Base-by-base conservation (phyloP, 2,888 invertebrate genomes). In the Andrena trimmerana region DNA sequence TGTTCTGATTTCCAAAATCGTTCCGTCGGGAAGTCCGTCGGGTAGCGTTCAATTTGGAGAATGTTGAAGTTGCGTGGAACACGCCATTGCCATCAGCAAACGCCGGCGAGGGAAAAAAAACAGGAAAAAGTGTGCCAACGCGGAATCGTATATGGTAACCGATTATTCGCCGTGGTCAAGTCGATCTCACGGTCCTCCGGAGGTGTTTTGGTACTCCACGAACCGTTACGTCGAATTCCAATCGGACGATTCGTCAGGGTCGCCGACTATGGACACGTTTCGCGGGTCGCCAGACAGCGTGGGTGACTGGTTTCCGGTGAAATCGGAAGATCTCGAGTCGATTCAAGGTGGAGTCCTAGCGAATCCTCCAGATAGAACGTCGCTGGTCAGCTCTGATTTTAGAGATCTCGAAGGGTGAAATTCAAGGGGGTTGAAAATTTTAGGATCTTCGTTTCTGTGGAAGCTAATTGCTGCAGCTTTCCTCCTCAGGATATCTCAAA, bases 211-310 rank as follows among this genome's bases (percentile, higher is more conserved):
- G 86, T 88, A 75, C 81, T 68, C 74, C 54, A 57, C 48, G 78
- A 74, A 90, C 90, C 90, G 90, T 91, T 91, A 91, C 79, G 52
- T 85, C 78, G 85, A 87, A 91, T 90, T 88, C 87, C 89, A 81
- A 73, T 76, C 76, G 78, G 57, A 78, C 69, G 79, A 87, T 88
- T 82, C 83, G 81, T 81, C 76, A 70, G 69, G 33, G 67, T 70
- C 57, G 29, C 57, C 52, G 42, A 24, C 31, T 31, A 31, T n/a
- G 50, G n/a, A 8, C 60, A 10, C 52, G 27, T 16, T 31, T 59
- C 20, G 29, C 31, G 50, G 42, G 42, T 5, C 42, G 3, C 66
- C 52, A 72, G 48, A 63, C 68, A 5, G 76, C 82, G 75, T 82
- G 82, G 78, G 79, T 77, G 84, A 71, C 54, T 62, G n/a, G 16